Percentiles rank a stretch among this genome's conserved stretches.
phyloP scores from a whole-genome alignment of 2,888 invertebrate genomes.

The Agonopterix subpropinquella region DNA sequence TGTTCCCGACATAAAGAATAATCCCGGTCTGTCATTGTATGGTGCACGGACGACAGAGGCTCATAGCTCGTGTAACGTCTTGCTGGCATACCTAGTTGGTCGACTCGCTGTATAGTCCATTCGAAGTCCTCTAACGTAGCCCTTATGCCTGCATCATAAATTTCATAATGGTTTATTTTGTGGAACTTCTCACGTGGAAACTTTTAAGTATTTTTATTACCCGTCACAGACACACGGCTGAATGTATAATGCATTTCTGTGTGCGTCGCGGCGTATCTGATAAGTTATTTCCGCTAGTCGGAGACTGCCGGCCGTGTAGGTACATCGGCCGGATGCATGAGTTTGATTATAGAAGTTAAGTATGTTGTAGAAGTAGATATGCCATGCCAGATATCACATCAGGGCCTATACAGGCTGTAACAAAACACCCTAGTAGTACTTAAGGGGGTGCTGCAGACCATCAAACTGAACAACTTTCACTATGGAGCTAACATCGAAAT shows the following conservation, averaged over 20 bases:
- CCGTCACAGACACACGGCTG: slow-evolving; percentile 16
- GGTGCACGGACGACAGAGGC: slow-evolving; percentile 47
- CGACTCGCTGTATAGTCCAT: too few relatives aligned
- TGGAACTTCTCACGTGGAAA: slow-evolving; percentile 25
- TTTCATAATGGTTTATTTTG: slow-evolving; percentile 18
- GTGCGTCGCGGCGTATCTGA: slow-evolving; percentile 47
- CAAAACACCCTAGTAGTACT: too few relatives aligned
- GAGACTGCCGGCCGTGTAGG: slow-evolving; percentile 26
- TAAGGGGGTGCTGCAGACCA: too few relatives aligned
- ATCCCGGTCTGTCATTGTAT: slow-evolving; percentile 60
- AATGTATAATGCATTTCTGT: slow-evolving; percentile 28
- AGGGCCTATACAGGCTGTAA: too few relatives aligned
- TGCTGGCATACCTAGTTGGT: slow-evolving; percentile 17
- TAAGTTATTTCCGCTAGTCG: slow-evolving; percentile 64
- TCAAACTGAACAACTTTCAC: too few relatives aligned
- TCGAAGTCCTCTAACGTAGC: too few relatives aligned
- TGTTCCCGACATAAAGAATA: slow-evolving; percentile 63
- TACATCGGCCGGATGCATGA: slow-evolving; percentile 24
- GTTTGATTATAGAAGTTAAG: slow-evolving; percentile 15
- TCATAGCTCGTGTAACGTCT: slow-evolving; percentile 47
- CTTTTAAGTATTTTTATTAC: background rate
- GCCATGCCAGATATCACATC: too few relatives aligned
- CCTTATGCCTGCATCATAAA: too few relatives aligned
- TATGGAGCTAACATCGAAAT: too few relatives aligned
- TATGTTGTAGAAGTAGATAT: too few relatives aligned